Conservation (phyloP, 37 sponge, comb jelly and placozoan genomes). For the Beroe ovata region DNA sequence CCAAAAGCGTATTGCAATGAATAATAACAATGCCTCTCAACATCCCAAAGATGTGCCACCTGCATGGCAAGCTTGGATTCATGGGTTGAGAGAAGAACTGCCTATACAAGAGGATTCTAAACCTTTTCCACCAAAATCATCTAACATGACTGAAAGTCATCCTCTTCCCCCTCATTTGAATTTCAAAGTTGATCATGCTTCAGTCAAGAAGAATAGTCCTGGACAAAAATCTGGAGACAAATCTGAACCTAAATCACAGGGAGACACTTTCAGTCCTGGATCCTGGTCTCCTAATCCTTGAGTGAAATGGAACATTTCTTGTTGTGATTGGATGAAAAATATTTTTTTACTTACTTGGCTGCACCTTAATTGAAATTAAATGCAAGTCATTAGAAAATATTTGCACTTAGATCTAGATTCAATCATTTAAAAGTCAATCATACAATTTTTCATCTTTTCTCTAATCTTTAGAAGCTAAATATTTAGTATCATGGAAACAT, state of each 20-base stretch:
- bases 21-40: neutral
- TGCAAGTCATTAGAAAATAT: neutral
- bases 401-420: neutral
- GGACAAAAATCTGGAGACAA: neutral
- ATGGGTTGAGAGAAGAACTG: neutral
- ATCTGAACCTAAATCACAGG: conserved; percentile 15
- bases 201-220: neutral
- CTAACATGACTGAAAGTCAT: neutral
- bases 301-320: no score
- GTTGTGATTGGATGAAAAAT: no score
- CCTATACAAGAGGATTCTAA: neutral
- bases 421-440: neutral
- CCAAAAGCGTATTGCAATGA: neutral
- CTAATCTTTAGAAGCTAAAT: no score
- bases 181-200: neutral
- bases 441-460: no score
- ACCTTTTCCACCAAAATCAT: neutral
- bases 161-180: neutral
- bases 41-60: neutral
- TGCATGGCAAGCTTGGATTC: neutral
- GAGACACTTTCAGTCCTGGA: conserved; percentile 4
- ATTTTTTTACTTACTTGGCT: no score
- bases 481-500: conserved; percentile 19
- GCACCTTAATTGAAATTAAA: neutral
- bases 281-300: conserved; percentile 29